phyloP scores from a whole-genome alignment of 2,797 vertebrate genomes.

The Brachymystax lenok region DNA sequence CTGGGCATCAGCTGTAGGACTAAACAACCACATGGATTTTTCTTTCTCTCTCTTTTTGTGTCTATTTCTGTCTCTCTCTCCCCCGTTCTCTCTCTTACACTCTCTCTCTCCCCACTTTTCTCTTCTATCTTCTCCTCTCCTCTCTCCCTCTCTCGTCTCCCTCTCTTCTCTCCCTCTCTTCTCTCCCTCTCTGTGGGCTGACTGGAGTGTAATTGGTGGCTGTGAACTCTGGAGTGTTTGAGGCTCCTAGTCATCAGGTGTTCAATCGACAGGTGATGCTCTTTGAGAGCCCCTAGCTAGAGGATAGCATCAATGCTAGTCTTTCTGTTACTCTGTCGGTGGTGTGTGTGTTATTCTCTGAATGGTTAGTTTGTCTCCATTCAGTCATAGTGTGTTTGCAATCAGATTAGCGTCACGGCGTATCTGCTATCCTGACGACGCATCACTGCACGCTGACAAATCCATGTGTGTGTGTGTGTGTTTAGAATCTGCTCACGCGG shows the following conservation, averaged over 20 bases:
- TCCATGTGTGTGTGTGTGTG: conserved; percentile 23
- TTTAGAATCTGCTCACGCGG: conserved; percentile 42
- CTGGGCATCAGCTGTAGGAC: conserved; percentile 25
- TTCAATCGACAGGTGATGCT: not conserved
- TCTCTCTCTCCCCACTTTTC: not conserved
- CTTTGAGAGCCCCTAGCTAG: not conserved
- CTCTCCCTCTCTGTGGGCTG: conserved; percentile 1
- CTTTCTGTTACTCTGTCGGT: conserved; percentile 6
- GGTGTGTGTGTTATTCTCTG: conserved; percentile 18
- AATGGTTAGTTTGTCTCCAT: conserved; percentile 36
- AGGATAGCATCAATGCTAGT: not conserved
- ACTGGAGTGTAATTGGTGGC: not conserved
- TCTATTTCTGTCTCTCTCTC: conserved; percentile 28
- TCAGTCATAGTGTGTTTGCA: conserved; percentile 51
- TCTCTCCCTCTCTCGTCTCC: no score
- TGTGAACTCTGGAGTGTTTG: not conserved
- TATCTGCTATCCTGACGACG: conserved; percentile 36
- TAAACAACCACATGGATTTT: not conserved
- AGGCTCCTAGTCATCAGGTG: conserved; percentile 39
- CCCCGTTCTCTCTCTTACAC: not conserved
- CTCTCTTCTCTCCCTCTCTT: no score
- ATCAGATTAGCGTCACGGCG: conserved; percentile 62
- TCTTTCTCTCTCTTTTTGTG: conserved; percentile 10
- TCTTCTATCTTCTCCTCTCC: not conserved
- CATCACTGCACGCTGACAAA: conserved; percentile 35